Evolutionary conservation across 2,888 invertebrate species (phyloP).

Genomic region (Acholoe squamosa): DNA sequence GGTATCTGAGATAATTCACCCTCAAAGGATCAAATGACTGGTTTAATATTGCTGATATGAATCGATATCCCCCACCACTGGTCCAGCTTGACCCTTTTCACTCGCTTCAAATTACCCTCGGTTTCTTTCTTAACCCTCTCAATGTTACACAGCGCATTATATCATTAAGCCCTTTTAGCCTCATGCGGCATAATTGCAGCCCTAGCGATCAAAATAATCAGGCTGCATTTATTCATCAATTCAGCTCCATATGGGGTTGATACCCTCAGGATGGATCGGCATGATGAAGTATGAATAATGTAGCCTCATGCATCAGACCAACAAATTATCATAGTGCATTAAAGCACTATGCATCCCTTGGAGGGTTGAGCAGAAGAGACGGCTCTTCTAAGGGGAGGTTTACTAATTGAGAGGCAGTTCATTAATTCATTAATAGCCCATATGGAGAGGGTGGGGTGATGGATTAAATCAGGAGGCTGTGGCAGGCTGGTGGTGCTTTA

Average conservation of each 20-base stretch:
- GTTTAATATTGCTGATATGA: background rate
- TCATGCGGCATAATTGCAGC: no score
- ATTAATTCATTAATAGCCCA: background rate
- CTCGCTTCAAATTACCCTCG: background rate
- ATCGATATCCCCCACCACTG: background rate
- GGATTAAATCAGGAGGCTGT: background rate
- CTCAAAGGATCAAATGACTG: background rate
- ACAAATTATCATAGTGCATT: no score
- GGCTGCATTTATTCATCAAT: no score
- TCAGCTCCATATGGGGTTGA: no score
- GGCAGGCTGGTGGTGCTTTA: background rate
- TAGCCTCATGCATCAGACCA: no score
- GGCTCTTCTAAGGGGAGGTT: background rate
- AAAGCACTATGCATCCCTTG: no score
- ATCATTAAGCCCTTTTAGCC: no score
- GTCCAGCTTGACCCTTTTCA: slow-evolving; percentile 10
- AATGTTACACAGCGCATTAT: no score
- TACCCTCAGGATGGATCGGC: no score
- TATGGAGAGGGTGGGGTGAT: background rate
- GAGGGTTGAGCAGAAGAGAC: background rate
- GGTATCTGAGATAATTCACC: background rate
- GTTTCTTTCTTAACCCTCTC: no score
- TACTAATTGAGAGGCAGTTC: background rate
- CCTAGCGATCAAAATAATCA: no score
- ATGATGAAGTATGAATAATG: no score